Conservation (phyloP, 2,113 vertebrate species). For the Rhabdomys dilectus region DNA sequence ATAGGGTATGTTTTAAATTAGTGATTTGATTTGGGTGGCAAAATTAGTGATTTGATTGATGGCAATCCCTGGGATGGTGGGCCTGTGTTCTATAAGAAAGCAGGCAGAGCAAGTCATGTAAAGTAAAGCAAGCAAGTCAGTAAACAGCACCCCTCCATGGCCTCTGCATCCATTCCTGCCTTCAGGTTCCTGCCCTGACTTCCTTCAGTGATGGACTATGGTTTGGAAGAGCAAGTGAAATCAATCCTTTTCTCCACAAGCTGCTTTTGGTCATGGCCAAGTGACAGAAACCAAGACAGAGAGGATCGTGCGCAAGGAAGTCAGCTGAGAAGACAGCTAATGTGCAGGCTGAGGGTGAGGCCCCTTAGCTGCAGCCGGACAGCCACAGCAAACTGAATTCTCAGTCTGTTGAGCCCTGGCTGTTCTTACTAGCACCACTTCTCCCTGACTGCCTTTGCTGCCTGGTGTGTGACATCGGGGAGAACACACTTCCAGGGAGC, state of each 20-base stretch:
- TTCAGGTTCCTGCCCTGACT: not conserved
- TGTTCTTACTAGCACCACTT: not conserved
- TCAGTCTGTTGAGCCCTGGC: not conserved
- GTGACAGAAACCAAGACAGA: not conserved
- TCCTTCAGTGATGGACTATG: not conserved
- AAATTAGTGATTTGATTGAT: not conserved
- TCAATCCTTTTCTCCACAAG: not conserved
- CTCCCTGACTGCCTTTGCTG: not conserved
- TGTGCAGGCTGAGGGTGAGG: not conserved
- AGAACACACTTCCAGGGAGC: not conserved
- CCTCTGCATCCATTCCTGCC: not conserved
- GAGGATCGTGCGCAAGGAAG: not conserved
- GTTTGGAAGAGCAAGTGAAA: not conserved
- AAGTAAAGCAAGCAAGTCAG: no score
- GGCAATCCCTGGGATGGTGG: not conserved
- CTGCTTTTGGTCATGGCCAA: not conserved
- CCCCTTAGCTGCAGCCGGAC: not conserved
- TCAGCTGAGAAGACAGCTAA: not conserved
- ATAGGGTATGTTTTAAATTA: not conserved
- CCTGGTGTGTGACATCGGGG: no score
- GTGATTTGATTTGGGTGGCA: not conserved
- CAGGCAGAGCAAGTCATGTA: not conserved
- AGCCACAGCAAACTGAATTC: not conserved
- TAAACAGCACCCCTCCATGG: not conserved
- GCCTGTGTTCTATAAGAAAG: not conserved